A percentile compares a stretch with the other conserved stretches of the same genome.
These are phyloP conservation scores for Catalaphyllia jardinei DNA, from an alignment of 64 coral and sea anemone genomes.

Conservation along the genomic window DNA sequence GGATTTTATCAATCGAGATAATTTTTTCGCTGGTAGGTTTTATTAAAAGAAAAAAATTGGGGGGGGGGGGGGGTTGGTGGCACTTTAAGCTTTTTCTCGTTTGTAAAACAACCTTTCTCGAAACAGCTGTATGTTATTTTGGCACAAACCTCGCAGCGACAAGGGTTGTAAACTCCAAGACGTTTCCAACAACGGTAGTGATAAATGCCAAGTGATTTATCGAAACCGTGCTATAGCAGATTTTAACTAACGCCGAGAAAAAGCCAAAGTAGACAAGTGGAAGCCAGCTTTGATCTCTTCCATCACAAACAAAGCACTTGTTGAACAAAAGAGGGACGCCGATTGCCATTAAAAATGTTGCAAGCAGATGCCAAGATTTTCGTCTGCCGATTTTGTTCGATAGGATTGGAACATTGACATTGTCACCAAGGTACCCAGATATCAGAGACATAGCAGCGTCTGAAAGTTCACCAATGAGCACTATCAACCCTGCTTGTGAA, in stretches of 20 bases:
- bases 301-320: not conserved
- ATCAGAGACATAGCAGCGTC: not conserved
- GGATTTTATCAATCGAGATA: no score
- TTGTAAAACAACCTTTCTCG: not conserved
- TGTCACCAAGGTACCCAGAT: not conserved
- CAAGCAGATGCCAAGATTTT: slow-evolving; percentile 5
- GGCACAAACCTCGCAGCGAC: not conserved
- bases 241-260: not conserved
- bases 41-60: no score
- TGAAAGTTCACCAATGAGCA: not conserved
- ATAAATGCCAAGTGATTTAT: slow-evolving; percentile 23
- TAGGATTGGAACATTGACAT: not conserved
- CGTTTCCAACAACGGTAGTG: not conserved
- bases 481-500: not conserved
- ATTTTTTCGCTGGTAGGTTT: no score
- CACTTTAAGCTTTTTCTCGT: no score
- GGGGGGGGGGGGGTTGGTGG: no score
- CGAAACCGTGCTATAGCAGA: not conserved
- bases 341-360: not conserved
- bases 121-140: not conserved
- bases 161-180: not conserved
- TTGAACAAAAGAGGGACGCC: not conserved
- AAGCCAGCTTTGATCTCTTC: not conserved
- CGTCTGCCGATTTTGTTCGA: not conserved
- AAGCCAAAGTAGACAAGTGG: not conserved